These are phyloP conservation scores for Nemotelus nigrinus DNA, from an alignment of 2,888 invertebrate genomes.

Conservation along the genomic window DNA sequence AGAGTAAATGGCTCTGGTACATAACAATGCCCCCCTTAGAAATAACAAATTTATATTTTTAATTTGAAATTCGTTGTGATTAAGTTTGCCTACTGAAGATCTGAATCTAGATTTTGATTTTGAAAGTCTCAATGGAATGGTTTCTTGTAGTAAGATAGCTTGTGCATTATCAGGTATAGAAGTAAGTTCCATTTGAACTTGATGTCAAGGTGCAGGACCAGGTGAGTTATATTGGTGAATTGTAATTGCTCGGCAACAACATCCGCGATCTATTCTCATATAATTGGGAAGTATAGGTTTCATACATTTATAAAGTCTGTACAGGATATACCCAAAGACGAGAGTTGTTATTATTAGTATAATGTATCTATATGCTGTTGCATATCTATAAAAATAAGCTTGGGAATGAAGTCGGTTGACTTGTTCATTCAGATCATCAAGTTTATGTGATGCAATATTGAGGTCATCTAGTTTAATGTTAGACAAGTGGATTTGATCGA, in stretches of 20 bases:
- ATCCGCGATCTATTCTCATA: conserved; percentile 13
- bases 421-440: conserved; percentile 24
- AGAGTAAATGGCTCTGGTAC: neutral
- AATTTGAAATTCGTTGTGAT: conserved; percentile 1
- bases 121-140: neutral
- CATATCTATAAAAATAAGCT: conserved; percentile 10
- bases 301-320: neutral
- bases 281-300: conserved; percentile 2
- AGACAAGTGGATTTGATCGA: conserved; percentile 16
- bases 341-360: conserved; percentile 1
- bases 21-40: conserved; percentile 20
- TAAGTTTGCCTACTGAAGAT: conserved; percentile 12
- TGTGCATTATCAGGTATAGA: neutral
- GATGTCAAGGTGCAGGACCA: neutral
- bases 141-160: neutral
- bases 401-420: neutral
- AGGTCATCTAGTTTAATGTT: conserved; percentile 24
- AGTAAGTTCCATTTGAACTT: conserved; percentile 2
- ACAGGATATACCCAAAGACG: neutral
- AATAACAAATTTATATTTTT: neutral
- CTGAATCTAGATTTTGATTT: neutral
- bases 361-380: neutral
- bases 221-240: conserved; percentile 20
- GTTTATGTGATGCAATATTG: conserved; percentile 20
- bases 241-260: conserved; percentile 4